Evolutionary conservation across 2,113 vertebrate genomes (phyloP).

Genomic region (Motacilla alba): DNA sequence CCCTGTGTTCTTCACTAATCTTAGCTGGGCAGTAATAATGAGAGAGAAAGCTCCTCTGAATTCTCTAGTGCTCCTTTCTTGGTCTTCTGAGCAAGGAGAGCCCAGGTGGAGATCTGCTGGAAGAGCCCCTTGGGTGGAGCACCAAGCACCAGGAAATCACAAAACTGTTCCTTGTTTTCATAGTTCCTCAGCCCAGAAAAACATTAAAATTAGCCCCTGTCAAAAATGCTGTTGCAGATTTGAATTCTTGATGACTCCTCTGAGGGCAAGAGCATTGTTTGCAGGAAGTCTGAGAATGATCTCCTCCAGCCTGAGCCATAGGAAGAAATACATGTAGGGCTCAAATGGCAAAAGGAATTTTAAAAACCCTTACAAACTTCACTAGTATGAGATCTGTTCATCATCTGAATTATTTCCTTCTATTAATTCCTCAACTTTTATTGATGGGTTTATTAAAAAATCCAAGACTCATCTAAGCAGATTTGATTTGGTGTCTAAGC

Average conservation of each 20-base stretch:
- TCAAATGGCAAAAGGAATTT: not conserved
- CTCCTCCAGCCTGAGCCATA: not conserved
- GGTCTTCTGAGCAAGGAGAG: not conserved
- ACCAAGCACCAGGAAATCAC: not conserved
- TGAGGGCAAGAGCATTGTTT: not conserved
- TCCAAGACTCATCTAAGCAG: not conserved
- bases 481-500: slow-evolving; percentile 36
- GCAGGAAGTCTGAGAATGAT: not conserved
- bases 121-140: not conserved
- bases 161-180: not conserved
- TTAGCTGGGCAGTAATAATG: not conserved
- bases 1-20: not conserved
- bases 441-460: slow-evolving; percentile 5
- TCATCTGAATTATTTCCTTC: not conserved
- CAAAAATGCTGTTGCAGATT: not conserved
- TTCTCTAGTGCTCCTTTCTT: not conserved
- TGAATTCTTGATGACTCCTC: not conserved
- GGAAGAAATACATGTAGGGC: not conserved
- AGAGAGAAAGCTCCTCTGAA: not conserved
- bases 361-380: not conserved
- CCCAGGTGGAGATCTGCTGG: not conserved
- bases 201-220: not conserved
- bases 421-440: not conserved
- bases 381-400: not conserved
- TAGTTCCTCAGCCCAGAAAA: not conserved